Evolutionary conservation across 2,113 vertebrate genomes (phyloP), one percentile per base, ranked within the genome.

Genomic region (Grantiella picta): DNA sequence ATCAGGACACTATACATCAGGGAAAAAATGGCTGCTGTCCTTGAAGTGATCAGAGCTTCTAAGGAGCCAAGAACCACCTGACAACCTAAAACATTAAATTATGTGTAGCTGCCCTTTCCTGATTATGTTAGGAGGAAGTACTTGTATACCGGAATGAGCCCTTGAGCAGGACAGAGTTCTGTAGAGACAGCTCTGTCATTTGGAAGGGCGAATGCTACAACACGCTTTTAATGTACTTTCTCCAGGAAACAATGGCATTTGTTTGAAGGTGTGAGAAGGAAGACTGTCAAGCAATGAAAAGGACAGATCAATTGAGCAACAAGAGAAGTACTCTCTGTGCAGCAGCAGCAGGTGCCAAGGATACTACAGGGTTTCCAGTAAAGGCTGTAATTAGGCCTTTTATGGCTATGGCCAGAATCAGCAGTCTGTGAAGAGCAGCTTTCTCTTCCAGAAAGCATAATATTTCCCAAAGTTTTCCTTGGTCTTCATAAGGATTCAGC

Each of bases 131-230:
- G 86, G 87, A 96, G 77, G 79, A 94, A 89, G 21, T 59, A 68
- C 28, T 90, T 71, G 38, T 90, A 5, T 53, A 28, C 15, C 38
- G 68, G 76, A 92, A 69, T 38, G 28, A 93, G 49, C 44, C 49
- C 52, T 84, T 57, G 28, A 40, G 28, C 56, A 52, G 31, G 70
- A 54, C 36, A 68, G 36, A 96, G 91, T 79, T 86, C 28, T 75
- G n/a, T 2, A 69, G 52, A 86, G 82, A 71, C 61, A 66, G 57
- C 66, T 92, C 94, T 96, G 87, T 92, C 94, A 93, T 94, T 95
- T 95, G 96, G 86, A 96, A 97, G 94, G 85, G 50, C 71, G 38
- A 94, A 90, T 82, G 76, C 82, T 94, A 75, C 91, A 87, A 64
- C 91, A 90, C 82, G 61, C 91, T 40, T 50, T 70, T 44, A 81